These are phyloP conservation scores for Pyrocephalus nanus DNA, from an alignment of 2,797 vertebrate species.

Conservation along the genomic window DNA sequence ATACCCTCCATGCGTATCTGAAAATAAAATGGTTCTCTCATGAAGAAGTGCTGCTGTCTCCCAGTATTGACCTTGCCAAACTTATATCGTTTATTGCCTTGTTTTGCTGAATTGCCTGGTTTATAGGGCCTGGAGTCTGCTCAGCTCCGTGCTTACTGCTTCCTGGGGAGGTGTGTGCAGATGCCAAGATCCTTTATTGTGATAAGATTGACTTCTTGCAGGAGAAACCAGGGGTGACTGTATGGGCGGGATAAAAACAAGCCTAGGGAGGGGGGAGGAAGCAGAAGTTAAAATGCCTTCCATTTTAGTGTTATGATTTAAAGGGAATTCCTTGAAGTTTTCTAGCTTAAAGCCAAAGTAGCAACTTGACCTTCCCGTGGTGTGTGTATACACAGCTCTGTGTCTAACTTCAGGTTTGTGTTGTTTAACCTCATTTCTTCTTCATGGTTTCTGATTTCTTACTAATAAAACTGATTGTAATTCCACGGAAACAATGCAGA, in stretches of 20 bases:
- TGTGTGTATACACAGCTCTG: accelerated
- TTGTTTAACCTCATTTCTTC: neutral
- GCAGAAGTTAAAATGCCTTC: neutral
- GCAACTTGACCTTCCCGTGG: neutral
- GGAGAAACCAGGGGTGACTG: neutral
- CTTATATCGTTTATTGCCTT: neutral
- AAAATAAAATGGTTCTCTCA: neutral
- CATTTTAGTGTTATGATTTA: neutral
- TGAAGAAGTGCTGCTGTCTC: neutral
- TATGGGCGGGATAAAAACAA: neutral
- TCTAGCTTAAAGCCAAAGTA: neutral
- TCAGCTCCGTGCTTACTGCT: neutral
- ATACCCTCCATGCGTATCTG: neutral
- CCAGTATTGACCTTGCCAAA: neutral
- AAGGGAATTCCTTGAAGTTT: neutral
- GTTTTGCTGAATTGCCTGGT: neutral
- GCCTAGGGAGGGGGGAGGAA: neutral
- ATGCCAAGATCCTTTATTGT: neutral
- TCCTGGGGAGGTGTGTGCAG: neutral
- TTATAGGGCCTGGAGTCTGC: neutral
- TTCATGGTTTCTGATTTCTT: neutral
- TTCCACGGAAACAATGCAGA: neutral
- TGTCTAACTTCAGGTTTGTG: neutral
- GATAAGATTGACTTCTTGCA: neutral
- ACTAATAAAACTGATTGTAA: neutral